Conservation (phyloP, 2,113 vertebrate species). For the Corythaixoides concolor region DNA sequence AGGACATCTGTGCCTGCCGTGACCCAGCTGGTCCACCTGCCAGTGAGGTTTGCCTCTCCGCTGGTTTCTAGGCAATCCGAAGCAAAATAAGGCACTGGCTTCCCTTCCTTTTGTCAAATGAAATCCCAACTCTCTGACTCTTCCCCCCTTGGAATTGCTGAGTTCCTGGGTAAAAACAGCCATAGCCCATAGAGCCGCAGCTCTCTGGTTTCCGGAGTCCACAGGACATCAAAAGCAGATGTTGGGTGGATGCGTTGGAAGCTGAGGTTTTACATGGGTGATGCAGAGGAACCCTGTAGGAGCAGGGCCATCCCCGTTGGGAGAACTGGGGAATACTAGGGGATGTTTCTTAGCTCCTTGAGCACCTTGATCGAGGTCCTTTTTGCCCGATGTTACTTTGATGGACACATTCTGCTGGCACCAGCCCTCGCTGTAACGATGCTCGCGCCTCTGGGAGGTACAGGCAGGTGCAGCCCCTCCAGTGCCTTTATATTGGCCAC, state of each 20-base stretch:
- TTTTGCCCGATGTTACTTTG: rapidly evolving
- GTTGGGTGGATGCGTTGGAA: background rate
- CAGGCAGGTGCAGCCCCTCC: background rate
- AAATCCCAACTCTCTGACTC: background rate
- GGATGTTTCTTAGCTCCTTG: background rate
- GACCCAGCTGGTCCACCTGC: background rate
- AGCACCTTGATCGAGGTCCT: background rate
- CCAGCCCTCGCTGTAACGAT: background rate
- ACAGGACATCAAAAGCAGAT: background rate
- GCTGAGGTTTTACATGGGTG: background rate
- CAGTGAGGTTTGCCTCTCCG: background rate
- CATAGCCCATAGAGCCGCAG: rapidly evolving
- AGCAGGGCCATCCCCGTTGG: background rate
- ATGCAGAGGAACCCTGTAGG: background rate
- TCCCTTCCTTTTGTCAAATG: background rate
- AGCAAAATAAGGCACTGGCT: background rate
- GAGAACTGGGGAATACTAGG: background rate
- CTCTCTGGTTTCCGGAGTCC: background rate
- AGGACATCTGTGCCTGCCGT: background rate
- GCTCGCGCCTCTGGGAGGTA: background rate
- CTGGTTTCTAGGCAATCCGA: background rate
- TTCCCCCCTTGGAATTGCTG: background rate
- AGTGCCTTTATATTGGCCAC: background rate
- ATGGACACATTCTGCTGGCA: background rate
- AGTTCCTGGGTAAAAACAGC: background rate